These are phyloP conservation scores for Paralvinella palmiformis DNA, from an alignment of 1,140 invertebrate species.

Conservation along the genomic window DNA sequence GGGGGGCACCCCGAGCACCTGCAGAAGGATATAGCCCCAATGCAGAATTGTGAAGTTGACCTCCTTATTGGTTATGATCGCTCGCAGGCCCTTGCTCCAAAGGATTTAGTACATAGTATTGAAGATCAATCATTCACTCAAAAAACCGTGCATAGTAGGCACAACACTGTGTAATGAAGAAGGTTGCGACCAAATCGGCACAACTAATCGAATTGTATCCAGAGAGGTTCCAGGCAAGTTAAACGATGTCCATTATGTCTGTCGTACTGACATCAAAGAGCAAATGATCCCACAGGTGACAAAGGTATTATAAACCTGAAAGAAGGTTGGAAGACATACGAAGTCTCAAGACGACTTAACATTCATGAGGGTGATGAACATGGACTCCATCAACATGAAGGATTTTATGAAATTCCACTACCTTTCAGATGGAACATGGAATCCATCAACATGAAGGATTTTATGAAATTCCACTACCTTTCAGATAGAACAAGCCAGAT, in stretches of 20 bases:
- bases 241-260: neutral
- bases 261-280: neutral
- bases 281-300: neutral
- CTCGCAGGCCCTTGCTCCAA: neutral
- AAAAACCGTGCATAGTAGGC: neutral
- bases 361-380: neutral
- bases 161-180: neutral
- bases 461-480: constrained; percentile 2
- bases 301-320: neutral
- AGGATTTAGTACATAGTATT: neutral
- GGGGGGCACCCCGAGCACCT: neutral
- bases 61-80: constrained; percentile 10
- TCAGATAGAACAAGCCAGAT: neutral
- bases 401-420: constrained; percentile 1
- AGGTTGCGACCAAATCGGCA: neutral
- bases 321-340: neutral
- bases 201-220: neutral
- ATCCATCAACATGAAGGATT: neutral
- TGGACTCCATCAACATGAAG: neutral
- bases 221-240: neutral
- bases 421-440: neutral
- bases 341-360: constrained; percentile 2
- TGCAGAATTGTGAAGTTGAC: constrained; percentile 5
- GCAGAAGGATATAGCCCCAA: neutral
- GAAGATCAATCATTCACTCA: neutral